These are phyloP conservation scores for Pelmatolapia mariae DNA, from an alignment of 2,113 vertebrate species.

Conservation along the genomic window DNA sequence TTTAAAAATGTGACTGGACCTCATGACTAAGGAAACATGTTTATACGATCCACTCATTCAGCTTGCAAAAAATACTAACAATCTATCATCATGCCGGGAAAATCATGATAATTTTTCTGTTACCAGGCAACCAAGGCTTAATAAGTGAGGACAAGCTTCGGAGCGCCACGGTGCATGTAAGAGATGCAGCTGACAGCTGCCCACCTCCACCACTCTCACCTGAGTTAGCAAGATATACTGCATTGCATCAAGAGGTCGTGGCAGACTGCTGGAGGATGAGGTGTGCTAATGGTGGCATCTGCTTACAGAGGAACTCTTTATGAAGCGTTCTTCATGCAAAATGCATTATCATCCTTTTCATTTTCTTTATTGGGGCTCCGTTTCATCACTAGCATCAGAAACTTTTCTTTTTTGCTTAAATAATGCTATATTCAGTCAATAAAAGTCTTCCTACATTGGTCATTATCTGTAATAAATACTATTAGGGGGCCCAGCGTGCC, in stretches of 20 bases:
- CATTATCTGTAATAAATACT: neutral
- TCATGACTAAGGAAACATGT: neutral
- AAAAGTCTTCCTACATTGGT: neutral
- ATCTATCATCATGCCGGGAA: slow-evolving; percentile 15
- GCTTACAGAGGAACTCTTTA: neutral
- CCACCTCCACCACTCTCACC: slow-evolving; percentile 45
- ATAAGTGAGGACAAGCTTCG: slow-evolving; percentile 29
- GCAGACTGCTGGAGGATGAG: neutral
- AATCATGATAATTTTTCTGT: slow-evolving; percentile 52
- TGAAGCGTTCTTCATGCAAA: neutral
- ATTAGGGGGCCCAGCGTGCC: neutral
- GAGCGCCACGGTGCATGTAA: neutral
- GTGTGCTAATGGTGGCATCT: neutral
- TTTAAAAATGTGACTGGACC: neutral
- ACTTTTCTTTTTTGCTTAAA: neutral
- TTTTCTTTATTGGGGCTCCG: neutral
- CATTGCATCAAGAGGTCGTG: slow-evolving; percentile 31
- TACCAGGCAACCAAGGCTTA: slow-evolving; percentile 68
- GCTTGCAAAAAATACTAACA: slow-evolving; percentile 21
- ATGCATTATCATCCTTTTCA: neutral
- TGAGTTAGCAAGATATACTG: slow-evolving; percentile 30
- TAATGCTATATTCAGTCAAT: neutral
- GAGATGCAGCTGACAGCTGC: slow-evolving; percentile 36
- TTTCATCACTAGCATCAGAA: neutral
- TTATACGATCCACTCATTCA: neutral